Base-by-base conservation (phyloP, 2,888 invertebrate species). In the Drosophila percnosoma region DNA sequence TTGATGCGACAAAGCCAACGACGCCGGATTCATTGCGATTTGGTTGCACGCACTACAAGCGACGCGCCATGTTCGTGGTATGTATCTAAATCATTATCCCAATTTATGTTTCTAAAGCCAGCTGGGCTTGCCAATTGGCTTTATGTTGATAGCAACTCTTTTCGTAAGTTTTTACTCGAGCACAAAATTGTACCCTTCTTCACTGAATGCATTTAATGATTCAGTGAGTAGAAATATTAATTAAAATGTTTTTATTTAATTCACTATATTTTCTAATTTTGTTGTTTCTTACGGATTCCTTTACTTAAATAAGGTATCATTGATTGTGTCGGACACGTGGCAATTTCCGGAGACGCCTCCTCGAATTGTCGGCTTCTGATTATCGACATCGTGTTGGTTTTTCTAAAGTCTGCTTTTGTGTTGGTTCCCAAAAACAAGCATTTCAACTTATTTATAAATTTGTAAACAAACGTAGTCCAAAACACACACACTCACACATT, bases 61-160 rank as follows among this genome's bases (percentile, higher is more conserved):
- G 97, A 89, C 95, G 96, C 92, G 97, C 97, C 57, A 97, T 97
- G 94, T 96, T 97, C 93, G 96, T 97, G 94, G 97, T 97, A 94
- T 95, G 96, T 94, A 29, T 29, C 18, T 13, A 15, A 34, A n/a
- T 10, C 1, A 8, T 7, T 29, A 11, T n/a, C 13, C 10, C 10
- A 27, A 29, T 6, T 6, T 2, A 15, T 31, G 27, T 21, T 18
- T 24, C 42, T 13, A 6, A 13, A 6, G 13, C 21, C 13, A 21
- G 11, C 21, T 21, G 6, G 13, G 42, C 13, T 45, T 21, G 21
- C 13, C 2, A 42, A 29, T 29, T 7, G 29, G 1, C 7, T 29
- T 29, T 0, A 29, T 29, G 29, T 1, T 6, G 29, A 6, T 29
- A 1, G 29, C 29, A 29, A 29, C 7, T 29, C 29, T 29, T 29